A percentile compares a stretch with the other conserved stretches of the same genome.
These are phyloP conservation scores for Parasteatoda lunata DNA, from an alignment of 2,888 invertebrate species.

Conservation along the genomic window DNA sequence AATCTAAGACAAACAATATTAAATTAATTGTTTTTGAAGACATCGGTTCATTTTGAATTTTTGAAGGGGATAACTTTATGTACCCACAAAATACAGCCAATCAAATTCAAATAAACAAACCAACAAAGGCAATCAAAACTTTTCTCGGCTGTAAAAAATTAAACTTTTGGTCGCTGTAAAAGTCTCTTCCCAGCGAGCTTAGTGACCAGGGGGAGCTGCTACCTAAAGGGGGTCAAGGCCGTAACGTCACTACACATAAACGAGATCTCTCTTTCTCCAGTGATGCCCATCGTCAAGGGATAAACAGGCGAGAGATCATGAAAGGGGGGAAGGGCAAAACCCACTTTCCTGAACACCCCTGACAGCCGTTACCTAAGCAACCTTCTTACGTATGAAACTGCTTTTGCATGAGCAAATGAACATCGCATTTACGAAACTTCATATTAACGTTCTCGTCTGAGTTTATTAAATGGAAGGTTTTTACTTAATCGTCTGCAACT, in stretches of 20 bases:
- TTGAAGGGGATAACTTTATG: background rate
- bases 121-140: background rate
- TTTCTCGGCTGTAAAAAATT: background rate
- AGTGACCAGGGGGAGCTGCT: slow-evolving; percentile 39
- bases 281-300: slow-evolving; percentile 7
- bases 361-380: background rate
- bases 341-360: background rate
- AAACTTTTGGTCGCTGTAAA: slow-evolving; percentile 28
- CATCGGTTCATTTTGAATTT: background rate
- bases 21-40: too few relatives aligned
- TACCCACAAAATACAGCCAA: background rate
- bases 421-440: background rate
- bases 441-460: background rate
- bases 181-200: slow-evolving; percentile 26
- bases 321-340: slow-evolving; percentile 1
- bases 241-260: slow-evolving; percentile 2
- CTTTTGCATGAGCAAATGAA: background rate
- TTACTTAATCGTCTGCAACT: background rate
- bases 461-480: slow-evolving; percentile 1
- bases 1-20: too few relatives aligned
- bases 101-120: background rate
- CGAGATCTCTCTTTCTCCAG: background rate
- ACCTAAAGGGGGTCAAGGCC: slow-evolving; percentile 50
- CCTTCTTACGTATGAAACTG: background rate
- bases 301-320: slow-evolving; percentile 25